Conservation (phyloP, 2,797 vertebrate species). For the Dicrostonyx torquatus region DNA sequence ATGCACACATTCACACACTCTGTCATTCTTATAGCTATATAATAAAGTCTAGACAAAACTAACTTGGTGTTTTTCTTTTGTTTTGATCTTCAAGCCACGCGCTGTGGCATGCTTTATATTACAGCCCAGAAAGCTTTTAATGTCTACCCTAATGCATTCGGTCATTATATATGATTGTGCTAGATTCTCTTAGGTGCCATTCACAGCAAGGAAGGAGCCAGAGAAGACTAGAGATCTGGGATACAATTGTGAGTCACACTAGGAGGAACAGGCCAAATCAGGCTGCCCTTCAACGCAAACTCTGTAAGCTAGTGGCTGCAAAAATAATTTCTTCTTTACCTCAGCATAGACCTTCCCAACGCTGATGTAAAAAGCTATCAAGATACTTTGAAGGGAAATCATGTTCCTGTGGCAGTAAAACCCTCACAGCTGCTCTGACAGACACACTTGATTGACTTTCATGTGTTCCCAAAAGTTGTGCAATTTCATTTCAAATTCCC, state of each 20-base stretch:
- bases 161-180: conserved; percentile 9
- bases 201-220: background rate
- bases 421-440: background rate
- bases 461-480: background rate
- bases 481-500: conserved; percentile 23
- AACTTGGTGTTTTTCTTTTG: background rate
- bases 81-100: background rate
- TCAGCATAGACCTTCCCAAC: conserved; percentile 34
- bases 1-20: background rate
- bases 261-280: conserved; percentile 4
- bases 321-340: conserved; percentile 29
- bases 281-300: conserved; percentile 57
- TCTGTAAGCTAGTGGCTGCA: conserved; percentile 19
- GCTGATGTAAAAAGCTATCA: conserved; percentile 22
- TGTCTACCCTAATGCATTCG: background rate
- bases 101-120: background rate
- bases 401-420: background rate
- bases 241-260: background rate
- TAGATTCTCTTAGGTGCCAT: conserved; percentile 32
- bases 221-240: conserved; percentile 4
- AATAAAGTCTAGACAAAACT: conserved; percentile 51
- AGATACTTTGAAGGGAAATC: conserved; percentile 33
- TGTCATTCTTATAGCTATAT: background rate
- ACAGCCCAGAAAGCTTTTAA: conserved; percentile 30
- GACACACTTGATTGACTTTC: background rate